Evolutionary conservation across 2,797 vertebrate genomes (phyloP).

Genomic region (Enteromius argenteus): DNA sequence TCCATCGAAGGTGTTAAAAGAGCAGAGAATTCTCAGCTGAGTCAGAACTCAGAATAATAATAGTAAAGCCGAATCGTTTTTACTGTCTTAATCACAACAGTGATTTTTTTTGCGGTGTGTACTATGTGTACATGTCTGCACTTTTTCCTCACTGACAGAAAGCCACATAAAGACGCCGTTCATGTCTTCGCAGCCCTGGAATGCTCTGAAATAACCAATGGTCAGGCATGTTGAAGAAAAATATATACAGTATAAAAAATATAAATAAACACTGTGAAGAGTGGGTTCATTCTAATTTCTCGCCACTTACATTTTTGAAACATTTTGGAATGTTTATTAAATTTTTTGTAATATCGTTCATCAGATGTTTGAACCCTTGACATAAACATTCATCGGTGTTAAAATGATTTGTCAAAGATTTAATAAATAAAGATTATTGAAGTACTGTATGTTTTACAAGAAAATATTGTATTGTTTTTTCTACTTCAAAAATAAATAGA

Average conservation of each 20-base stretch:
- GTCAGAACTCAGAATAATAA: background rate
- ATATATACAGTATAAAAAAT: conserved; percentile 12
- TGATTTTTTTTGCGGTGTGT: background rate
- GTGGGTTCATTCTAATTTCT: background rate
- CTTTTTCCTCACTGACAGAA: conserved; percentile 12
- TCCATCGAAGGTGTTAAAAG: background rate
- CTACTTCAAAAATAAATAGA: too few species aligned
- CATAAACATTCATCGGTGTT: too few species aligned
- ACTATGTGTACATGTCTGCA: conserved; percentile 12
- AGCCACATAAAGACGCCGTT: conserved; percentile 54
- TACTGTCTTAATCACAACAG: background rate
- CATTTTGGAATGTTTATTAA: background rate
- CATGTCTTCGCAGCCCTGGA: conserved; percentile 43
- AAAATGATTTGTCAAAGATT: too few species aligned
- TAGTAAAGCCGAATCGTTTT: background rate
- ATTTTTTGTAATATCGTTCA: background rate
- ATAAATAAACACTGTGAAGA: conserved; percentile 52
- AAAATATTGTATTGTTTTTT: too few species aligned
- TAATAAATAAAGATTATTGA: too few species aligned
- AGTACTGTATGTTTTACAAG: too few species aligned
- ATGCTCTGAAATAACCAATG: conserved; percentile 53
- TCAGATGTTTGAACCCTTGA: background rate
- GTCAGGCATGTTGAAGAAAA: conserved; percentile 12
- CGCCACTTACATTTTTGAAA: conserved; percentile 6
- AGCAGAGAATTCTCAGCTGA: background rate